These are phyloP conservation scores for Drosophila novamexicana DNA, from an alignment of 1,140 invertebrate species.

Conservation along the genomic window DNA sequence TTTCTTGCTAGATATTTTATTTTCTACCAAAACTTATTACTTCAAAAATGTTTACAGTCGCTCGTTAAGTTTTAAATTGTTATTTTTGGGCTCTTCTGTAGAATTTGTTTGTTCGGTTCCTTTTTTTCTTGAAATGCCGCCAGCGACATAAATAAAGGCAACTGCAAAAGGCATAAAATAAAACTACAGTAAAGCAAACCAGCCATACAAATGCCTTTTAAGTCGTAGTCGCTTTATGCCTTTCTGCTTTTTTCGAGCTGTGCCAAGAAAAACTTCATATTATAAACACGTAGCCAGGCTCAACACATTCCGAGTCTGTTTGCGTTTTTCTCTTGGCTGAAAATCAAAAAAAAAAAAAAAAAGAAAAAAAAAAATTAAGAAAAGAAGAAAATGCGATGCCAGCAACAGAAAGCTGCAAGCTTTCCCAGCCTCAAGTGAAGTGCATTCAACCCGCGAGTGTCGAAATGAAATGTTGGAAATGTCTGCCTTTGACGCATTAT, in stretches of 20 bases:
- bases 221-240: slow-evolving; percentile 31
- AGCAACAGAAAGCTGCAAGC: slow-evolving; percentile 11
- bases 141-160: slow-evolving; percentile 33
- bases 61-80: slow-evolving; percentile 41
- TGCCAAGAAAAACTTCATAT: slow-evolving; percentile 61
- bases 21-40: slow-evolving; percentile 10
- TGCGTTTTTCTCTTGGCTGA: slow-evolving; percentile 33
- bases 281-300: slow-evolving; percentile 65
- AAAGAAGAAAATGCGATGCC: slow-evolving; percentile 46
- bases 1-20: slow-evolving; percentile 14
- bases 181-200: slow-evolving; percentile 52
- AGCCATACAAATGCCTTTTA: slow-evolving; percentile 60
- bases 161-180: slow-evolving; percentile 38
- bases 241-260: slow-evolving; percentile 28
- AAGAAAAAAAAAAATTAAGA: slow-evolving; percentile 48
- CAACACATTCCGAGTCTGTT: slow-evolving; percentile 50
- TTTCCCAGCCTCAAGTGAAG: slow-evolving; percentile 9
- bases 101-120: not conserved
- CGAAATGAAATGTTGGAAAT: slow-evolving; percentile 8
- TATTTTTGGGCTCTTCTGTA: slow-evolving; percentile 13
- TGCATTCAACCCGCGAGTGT: slow-evolving; percentile 29
- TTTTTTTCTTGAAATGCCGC: slow-evolving; percentile 29
- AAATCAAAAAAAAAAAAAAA: slow-evolving; percentile 68
- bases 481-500: slow-evolving; percentile 34
- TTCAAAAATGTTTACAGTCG: slow-evolving; percentile 28